A percentile compares a stretch with the other conserved stretches of the same genome.
These are phyloP conservation scores for Cyrtonyx montezumae DNA, from an alignment of 2,113 vertebrate species.

Conservation along the genomic window DNA sequence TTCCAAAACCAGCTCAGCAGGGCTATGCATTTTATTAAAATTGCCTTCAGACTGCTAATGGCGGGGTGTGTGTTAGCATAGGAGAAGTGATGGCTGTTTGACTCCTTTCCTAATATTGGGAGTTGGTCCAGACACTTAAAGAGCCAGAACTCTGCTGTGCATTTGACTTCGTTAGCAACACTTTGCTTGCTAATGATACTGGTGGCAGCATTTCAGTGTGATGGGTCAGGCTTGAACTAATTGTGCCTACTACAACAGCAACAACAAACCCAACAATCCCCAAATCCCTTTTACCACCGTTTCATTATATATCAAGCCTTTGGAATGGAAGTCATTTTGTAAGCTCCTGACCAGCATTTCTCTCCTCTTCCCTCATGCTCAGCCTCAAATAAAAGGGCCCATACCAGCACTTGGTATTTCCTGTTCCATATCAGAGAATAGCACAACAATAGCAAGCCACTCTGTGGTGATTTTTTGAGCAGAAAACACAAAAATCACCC, in stretches of 20 bases:
- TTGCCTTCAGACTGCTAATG: slow-evolving; percentile 81
- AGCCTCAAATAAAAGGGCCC: background rate
- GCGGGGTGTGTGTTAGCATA: slow-evolving; percentile 65
- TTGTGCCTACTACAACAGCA: slow-evolving; percentile 33
- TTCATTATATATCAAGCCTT: slow-evolving; percentile 35
- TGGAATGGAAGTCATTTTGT: background rate
- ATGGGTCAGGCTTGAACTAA: slow-evolving; percentile 65
- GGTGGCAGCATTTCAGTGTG: slow-evolving; percentile 61
- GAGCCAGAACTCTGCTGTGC: slow-evolving; percentile 75
- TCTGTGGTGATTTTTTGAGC: slow-evolving; percentile 4
- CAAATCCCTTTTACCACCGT: background rate
- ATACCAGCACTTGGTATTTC: slow-evolving; percentile 5
- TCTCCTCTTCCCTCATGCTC: background rate
- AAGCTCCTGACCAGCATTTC: background rate
- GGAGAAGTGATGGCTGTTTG: slow-evolving; percentile 68
- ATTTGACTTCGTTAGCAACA: slow-evolving; percentile 70
- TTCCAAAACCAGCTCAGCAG: slow-evolving; percentile 76
- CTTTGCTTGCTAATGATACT: slow-evolving; percentile 62
- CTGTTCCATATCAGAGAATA: background rate
- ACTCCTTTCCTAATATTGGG: slow-evolving; percentile 71
- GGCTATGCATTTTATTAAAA: slow-evolving; percentile 81
- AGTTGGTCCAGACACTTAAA: slow-evolving; percentile 69
- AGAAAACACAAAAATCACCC: slow-evolving; percentile 58
- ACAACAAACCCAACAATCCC: background rate
- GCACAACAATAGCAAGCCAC: background rate